Percentiles rank a stretch among this genome's conserved stretches.
Conservation (phyloP, 2,113 vertebrate genomes). For the Rutilus rutilus region DNA sequence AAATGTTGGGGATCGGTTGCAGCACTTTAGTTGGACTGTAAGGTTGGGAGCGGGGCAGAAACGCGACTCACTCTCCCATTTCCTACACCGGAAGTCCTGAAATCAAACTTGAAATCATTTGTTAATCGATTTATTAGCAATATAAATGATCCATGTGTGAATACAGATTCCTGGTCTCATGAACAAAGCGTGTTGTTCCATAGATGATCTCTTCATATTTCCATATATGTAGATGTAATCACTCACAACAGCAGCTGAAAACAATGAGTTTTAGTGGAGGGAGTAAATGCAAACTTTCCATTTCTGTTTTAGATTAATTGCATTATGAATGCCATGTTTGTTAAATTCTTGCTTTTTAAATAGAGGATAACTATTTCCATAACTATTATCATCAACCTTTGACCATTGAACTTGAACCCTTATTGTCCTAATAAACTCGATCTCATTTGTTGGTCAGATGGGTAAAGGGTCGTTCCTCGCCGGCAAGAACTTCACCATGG, state of each 20-base stretch:
- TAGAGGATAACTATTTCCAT: no score
- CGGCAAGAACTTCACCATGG: conserved; percentile 65
- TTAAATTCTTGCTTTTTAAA: no score
- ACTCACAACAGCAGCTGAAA: background rate
- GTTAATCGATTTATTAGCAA: background rate
- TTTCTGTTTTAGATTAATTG: background rate
- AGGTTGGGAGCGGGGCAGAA: no score
- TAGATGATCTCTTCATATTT: background rate
- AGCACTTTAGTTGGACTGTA: no score
- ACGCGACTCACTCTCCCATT: no score
- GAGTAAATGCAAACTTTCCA: background rate
- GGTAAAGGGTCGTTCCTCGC: conserved; percentile 52
- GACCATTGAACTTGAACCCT: background rate
- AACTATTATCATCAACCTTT: background rate
- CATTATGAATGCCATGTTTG: background rate
- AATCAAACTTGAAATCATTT: no score
- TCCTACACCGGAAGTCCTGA: no score
- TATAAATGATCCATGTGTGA: background rate
- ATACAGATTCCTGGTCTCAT: background rate
- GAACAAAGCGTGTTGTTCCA: background rate
- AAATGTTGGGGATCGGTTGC: no score
- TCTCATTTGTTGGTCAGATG: conserved; percentile 37
- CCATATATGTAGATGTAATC: background rate
- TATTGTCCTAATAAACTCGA: background rate
- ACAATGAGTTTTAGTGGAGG: no score